Base-by-base conservation (phyloP, 2,888 invertebrate species). In the Sphecodes monilicornis region DNA sequence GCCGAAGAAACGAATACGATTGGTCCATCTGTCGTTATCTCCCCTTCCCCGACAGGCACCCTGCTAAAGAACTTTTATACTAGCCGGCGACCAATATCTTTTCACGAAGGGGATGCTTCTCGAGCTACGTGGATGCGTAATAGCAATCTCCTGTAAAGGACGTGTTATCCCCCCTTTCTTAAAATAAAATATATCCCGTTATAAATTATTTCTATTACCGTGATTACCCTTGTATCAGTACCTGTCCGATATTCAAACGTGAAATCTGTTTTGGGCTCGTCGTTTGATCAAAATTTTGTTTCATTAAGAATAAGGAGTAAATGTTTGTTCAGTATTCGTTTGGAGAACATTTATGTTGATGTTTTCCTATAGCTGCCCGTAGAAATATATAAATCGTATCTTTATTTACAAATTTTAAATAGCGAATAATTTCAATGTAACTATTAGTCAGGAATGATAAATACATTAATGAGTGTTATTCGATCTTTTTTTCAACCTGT, bases 21-120 rank as follows among this genome's bases (percentile, higher is more conserved):
- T 91, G 91, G 91, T 57, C 78, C 78, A 39, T 18, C 32, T 36
- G 70, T 84, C 88, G 86, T 91, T 86, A 81, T 66, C n/a, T n/a
- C n/a, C n/a, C 46, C 68, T 50, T 60, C 82, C 80, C 87, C 84
- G 36, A 50, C 71, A 68, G 36, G 82, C 50, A 36, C 54, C 78
- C 76, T 70, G 91, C 91, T 88, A 86, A 71, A 87, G 84, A 83
- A 86, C 36, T 86, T 92, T 91, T 93, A 92, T 85, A 87, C 84
- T 81, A 74, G 77, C 87, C 78, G 78, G 72, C 87, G 81, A 85
- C 91, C 88, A 86, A 86, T 90, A 88, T 82, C 87, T 78, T 87
- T 80, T 77, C 46, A 54, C 74, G 36, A 78, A 82, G 73, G 75
- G 36, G 16, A 68, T 72, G 36, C n/a, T 69, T 43, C 64, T 66